These are phyloP conservation scores for Poicephalus gulielmi DNA, from an alignment of 2,113 vertebrate species.

Conservation along the genomic window DNA sequence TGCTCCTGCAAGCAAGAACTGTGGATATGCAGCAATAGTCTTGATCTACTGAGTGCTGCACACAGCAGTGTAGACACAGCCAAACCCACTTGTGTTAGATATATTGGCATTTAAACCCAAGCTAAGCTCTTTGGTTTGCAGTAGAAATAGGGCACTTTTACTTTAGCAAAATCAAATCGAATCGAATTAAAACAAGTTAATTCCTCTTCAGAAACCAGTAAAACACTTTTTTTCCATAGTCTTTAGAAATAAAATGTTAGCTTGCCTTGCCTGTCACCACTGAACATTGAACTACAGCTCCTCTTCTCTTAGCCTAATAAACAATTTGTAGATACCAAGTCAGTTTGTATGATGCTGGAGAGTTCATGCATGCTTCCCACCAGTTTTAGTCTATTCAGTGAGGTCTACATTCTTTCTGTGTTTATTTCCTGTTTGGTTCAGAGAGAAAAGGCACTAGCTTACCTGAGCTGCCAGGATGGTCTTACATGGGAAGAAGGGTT, in stretches of 20 bases:
- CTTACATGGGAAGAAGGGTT: not conserved
- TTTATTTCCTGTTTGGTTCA: not conserved
- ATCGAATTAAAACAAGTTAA: not conserved
- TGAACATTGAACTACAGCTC: not conserved
- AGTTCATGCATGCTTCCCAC: not conserved
- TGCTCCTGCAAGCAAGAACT: not conserved
- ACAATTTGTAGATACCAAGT: not conserved
- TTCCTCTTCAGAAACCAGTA: not conserved
- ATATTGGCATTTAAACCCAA: not conserved
- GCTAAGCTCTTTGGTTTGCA: not conserved
- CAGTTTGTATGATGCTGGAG: not conserved
- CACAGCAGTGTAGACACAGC: not conserved
- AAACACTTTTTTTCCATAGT: not conserved
- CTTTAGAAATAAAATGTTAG: not conserved
- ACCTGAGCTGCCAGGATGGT: not conserved
- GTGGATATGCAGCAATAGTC: not conserved
- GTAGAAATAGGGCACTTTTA: not conserved
- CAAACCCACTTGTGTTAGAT: not conserved
- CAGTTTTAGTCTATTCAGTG: not conserved
- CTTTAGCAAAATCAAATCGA: not conserved
- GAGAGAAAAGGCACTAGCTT: not conserved
- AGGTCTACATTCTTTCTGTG: not conserved
- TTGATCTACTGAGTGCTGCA: not conserved
- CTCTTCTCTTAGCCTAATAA: not conserved
- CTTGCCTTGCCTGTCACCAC: not conserved